Evolutionary conservation across 2,888 invertebrate species (phyloP).

Genomic region (Troglohyphantes excavatus): DNA sequence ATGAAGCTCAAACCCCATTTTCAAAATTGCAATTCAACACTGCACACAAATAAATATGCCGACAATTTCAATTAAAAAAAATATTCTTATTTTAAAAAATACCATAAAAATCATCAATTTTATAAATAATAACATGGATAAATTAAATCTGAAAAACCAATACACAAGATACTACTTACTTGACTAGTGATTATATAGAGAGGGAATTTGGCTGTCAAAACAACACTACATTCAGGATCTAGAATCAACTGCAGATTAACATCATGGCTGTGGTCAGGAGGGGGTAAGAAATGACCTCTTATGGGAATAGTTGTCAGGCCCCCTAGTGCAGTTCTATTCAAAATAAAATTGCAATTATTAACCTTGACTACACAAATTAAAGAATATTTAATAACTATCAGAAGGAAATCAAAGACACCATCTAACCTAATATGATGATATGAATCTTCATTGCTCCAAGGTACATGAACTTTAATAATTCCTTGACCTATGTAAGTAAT

Average conservation of each 20-base stretch:
- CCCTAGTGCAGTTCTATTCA: slow-evolving; percentile 57
- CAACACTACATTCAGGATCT: slow-evolving; percentile 79
- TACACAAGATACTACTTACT: slow-evolving; percentile 23
- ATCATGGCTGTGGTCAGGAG: slow-evolving; percentile 7
- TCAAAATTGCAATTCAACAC: too few relatives aligned
- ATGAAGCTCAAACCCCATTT: too few relatives aligned
- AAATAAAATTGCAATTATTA: background rate
- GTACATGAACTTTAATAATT: slow-evolving; percentile 41
- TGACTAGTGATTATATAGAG: slow-evolving; percentile 44
- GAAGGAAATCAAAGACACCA: background rate
- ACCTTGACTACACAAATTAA: background rate
- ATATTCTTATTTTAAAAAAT: too few relatives aligned
- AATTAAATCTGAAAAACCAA: too few relatives aligned
- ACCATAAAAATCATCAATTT: too few relatives aligned
- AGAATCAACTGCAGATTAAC: slow-evolving; percentile 75
- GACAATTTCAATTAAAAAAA: too few relatives aligned
- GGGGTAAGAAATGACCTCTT: slow-evolving; percentile 13
- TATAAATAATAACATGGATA: too few relatives aligned
- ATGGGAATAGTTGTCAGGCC: slow-evolving; percentile 56
- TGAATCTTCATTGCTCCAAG: slow-evolving; percentile 60
- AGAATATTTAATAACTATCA: background rate
- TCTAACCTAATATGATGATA: slow-evolving; percentile 67
- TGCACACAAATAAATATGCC: too few relatives aligned
- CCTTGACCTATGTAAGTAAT: slow-evolving; percentile 74
- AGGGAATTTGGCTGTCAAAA: slow-evolving; percentile 54